Conservation (phyloP, 2,797 vertebrate species). For the Sebastes vulpes region DNA sequence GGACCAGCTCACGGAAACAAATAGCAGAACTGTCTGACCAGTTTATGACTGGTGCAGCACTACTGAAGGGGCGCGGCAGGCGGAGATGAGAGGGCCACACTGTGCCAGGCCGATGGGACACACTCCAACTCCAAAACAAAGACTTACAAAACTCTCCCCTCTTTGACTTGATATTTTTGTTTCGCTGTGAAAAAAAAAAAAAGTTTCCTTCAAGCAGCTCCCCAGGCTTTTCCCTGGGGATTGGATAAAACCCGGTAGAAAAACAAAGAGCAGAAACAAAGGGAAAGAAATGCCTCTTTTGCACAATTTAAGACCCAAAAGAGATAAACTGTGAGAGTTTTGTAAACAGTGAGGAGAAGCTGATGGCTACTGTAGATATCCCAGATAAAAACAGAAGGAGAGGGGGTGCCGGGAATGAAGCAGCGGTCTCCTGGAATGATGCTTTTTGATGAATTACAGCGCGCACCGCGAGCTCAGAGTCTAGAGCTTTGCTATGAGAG, state of each 20-base stretch:
- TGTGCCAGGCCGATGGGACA: constrained; percentile 56
- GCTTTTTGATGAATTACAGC: constrained; percentile 71
- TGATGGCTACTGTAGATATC: constrained; percentile 71
- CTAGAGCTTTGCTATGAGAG: constrained; percentile 20
- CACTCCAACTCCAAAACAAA: constrained; percentile 63
- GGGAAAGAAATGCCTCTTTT: constrained; percentile 61
- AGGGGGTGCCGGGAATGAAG: constrained; percentile 37
- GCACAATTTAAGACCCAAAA: constrained; percentile 76
- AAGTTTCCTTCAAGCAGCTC: constrained; percentile 65
- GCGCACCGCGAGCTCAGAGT: constrained; percentile 29
- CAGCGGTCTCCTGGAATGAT: constrained; percentile 52
- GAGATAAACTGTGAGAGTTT: constrained; percentile 71
- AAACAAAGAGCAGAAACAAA: constrained; percentile 64
- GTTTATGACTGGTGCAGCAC: constrained; percentile 32
- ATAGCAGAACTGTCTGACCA: constrained; percentile 45
- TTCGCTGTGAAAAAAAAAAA: constrained; percentile 26
- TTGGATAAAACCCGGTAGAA: constrained; percentile 60
- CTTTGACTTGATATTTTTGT: constrained; percentile 53
- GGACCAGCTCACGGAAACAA: constrained; percentile 43
- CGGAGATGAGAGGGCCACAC: constrained; percentile 48
- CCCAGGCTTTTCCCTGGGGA: constrained; percentile 63
- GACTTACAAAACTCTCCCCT: constrained; percentile 54
- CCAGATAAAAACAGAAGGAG: constrained; percentile 52
- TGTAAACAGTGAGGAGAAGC: constrained; percentile 72
- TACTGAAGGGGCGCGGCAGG: constrained; percentile 38